Base-by-base conservation (phyloP, 1,140 invertebrate genomes). In the Bilobella aurantiaca region DNA sequence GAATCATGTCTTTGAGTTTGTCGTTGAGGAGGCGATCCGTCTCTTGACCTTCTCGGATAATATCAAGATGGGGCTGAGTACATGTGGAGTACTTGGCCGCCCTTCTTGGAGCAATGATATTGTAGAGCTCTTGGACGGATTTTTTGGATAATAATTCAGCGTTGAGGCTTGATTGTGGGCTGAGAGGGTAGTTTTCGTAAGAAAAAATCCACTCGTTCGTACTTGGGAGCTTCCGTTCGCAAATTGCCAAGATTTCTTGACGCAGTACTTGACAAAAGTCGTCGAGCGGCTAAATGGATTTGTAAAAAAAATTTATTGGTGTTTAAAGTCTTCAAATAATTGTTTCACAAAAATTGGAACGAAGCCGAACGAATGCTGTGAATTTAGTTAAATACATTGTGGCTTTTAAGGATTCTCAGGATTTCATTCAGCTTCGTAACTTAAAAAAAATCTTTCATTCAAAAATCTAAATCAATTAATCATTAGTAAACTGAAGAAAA, bases 251-350 rank as follows among this genome's bases (percentile, higher is more conserved):
- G 32, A 59, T 59, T 25, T 59, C 58, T 27, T 34, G 5, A 5
- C 58, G 28, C 8, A 29, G 3, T 30, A 59, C 58, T 34, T 59
- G 28, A 29, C 58, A 59, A 23, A 59, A 61, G 23, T 61, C 58
- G 56, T 61, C 64, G 27, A 65, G 37, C 16, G 64, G 64, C 64
- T 65, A 59, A 28, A 14, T 14, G 42, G 14, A 56, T 1, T 8
- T 31, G 21, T 3, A 27, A n/a, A 31, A 31, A 25, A 30, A 12
- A 28, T 21, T 12, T n/a, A n/a, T n/a, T n/a, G n/a, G n/a, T n/a
- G n/a, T n/a, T n/a, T n/a, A n/a, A n/a, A n/a, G n/a, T n/a, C n/a
- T n/a, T n/a, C n/a, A n/a, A n/a, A n/a, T n/a, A n/a, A n/a, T n/a
- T n/a, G n/a, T n/a, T n/a, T n/a, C n/a, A n/a, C n/a, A n/a, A n/a